A percentile compares a stretch with the other conserved stretches of the same genome.
Evolutionary conservation across 2,888 invertebrate species (phyloP).

Genomic region (Hirtodrosophila histrioides): DNA sequence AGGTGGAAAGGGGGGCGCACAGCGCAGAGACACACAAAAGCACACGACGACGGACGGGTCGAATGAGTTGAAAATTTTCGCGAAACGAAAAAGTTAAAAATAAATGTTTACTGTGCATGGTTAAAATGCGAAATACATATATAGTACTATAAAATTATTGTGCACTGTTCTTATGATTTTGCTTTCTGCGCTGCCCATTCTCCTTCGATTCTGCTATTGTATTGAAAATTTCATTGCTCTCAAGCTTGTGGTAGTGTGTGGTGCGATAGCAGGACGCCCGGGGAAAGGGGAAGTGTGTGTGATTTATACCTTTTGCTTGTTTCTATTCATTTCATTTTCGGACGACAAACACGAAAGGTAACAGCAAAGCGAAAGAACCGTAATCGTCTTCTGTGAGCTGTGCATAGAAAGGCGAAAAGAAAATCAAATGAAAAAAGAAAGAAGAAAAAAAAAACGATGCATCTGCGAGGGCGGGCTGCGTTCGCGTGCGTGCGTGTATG

Average conservation of each 20-base stretch:
- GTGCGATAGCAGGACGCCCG: slow-evolving; percentile 38
- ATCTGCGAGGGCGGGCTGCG: slow-evolving; percentile 49
- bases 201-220: slow-evolving; percentile 39
- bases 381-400: slow-evolving; percentile 56
- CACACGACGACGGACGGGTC: slow-evolving; percentile 70
- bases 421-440: slow-evolving; percentile 37
- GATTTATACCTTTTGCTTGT: slow-evolving; percentile 53
- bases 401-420: slow-evolving; percentile 50
- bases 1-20: slow-evolving; percentile 22
- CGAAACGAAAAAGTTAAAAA: slow-evolving; percentile 77
- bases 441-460: slow-evolving; percentile 48
- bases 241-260: slow-evolving; percentile 49
- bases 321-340: slow-evolving; percentile 60
- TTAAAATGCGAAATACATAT: slow-evolving; percentile 52
- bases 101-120: slow-evolving; percentile 77
- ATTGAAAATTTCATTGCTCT: slow-evolving; percentile 63
- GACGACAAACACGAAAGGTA: slow-evolving; percentile 62
- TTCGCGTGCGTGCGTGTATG: slow-evolving; percentile 11
- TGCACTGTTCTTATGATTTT: slow-evolving; percentile 40
- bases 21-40: slow-evolving; percentile 63
- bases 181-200: slow-evolving; percentile 12
- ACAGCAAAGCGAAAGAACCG: slow-evolving; percentile 70
- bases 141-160: slow-evolving; percentile 37
- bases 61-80: slow-evolving; percentile 77
- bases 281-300: slow-evolving; percentile 33